Evolutionary conservation across 2,888 invertebrate genomes (phyloP).

Genomic region (Melieria omissa): DNA sequence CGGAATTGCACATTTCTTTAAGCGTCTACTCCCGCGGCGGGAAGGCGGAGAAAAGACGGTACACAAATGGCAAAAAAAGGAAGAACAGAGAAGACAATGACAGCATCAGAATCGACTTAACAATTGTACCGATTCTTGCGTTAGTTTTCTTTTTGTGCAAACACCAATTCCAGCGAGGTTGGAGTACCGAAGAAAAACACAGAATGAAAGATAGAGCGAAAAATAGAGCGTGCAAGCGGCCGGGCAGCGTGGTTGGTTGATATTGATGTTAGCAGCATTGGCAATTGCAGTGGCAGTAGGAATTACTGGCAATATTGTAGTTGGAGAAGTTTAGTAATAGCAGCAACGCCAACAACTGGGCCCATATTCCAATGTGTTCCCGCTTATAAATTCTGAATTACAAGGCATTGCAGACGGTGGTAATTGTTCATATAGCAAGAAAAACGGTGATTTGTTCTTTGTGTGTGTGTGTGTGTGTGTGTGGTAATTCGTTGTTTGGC

Average conservation of each 20-base stretch:
- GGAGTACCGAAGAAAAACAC: background rate
- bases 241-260: background rate
- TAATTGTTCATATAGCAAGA: too few species aligned
- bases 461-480: too few species aligned
- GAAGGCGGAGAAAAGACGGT: too few species aligned
- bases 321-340: slow-evolving; percentile 24
- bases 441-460: too few species aligned
- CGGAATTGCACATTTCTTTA: slow-evolving; percentile 64
- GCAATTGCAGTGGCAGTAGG: slow-evolving; percentile 7
- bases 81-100: slow-evolving; percentile 51
- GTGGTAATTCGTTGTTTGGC: too few species aligned
- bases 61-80: slow-evolving; percentile 48
- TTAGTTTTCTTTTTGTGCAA: slow-evolving; percentile 27
- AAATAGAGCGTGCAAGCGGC: slow-evolving; percentile 6
- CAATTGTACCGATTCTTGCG: slow-evolving; percentile 7
- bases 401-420: too few species aligned
- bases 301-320: background rate
- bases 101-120: slow-evolving; percentile 45
- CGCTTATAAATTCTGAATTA: too few species aligned
- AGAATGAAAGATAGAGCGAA: background rate
- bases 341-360: slow-evolving; percentile 9
- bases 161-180: slow-evolving; percentile 31
- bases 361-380: too few species aligned
- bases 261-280: background rate
- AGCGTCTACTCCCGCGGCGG: slow-evolving; percentile 56